A percentile compares a stretch with the other conserved stretches of the same genome.
Conservation (phyloP, 2,113 vertebrate species). For the Chionis minor region DNA sequence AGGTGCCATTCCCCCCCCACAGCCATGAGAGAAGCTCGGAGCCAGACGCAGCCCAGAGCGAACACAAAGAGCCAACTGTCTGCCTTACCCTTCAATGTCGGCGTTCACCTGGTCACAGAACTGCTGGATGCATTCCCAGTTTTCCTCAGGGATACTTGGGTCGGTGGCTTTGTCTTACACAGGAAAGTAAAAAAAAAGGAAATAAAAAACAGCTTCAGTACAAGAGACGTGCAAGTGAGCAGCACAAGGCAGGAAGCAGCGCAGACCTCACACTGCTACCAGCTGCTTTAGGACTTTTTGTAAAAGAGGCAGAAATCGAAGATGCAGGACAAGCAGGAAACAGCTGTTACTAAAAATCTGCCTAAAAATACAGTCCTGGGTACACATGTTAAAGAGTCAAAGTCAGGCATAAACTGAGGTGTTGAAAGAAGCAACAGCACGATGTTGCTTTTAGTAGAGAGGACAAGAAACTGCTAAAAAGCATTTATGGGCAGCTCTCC, state of each 20-base stretch:
- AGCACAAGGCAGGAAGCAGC: neutral
- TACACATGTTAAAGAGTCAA: neutral
- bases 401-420: neutral
- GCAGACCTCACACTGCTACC: neutral
- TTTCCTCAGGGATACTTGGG: slow-evolving; percentile 75
- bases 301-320: neutral
- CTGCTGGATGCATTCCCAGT: slow-evolving; percentile 85
- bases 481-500: neutral
- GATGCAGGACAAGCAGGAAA: neutral
- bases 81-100: slow-evolving; percentile 77
- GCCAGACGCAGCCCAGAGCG: neutral
- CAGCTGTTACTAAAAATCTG: neutral
- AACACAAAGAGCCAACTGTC: neutral
- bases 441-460: neutral
- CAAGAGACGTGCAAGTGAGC: rapidly evolving
- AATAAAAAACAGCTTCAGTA: neutral
- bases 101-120: slow-evolving; percentile 85
- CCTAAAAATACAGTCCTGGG: neutral
- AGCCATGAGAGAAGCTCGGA: neutral
- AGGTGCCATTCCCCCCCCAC: neutral
- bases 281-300: neutral
- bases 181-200: neutral
- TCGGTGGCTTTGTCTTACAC: slow-evolving; percentile 85
- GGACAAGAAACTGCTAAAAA: neutral
- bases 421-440: neutral